Evolutionary conservation across 2,888 invertebrate genomes (phyloP), one percentile per base, ranked within the genome.

Genomic region (Ophraella communa): DNA sequence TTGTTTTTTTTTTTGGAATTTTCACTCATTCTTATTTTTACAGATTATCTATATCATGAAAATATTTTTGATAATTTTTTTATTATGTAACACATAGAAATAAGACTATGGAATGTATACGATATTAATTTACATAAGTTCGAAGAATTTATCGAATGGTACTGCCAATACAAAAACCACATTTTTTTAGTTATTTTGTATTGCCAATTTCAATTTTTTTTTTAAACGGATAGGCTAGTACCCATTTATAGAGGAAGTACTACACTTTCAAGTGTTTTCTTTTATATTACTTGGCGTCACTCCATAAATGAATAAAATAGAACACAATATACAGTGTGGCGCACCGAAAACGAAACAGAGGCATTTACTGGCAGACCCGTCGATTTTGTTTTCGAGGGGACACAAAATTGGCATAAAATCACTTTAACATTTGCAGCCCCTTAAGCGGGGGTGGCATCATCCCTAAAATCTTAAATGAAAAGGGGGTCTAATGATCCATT

Each of bases 1-100:
- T 30, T 30, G 7, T 30, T 30, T 2, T 10, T 7, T 27, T 27
- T 35, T 73, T 71, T 70, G 70, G 69, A 67, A 14, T 66, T 69
- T 68, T 73, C 75, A 76, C 78, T 76, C 77, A 77, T 77, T 73
- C 77, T 67, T 74, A 71, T 73, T 72, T 71, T 70, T 75, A 75
- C 73, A 75, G 70, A 73, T 60, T 72, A 75, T 78, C 77, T 77
- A 76, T 78, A 80, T 82, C 80, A 79, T 81, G 80, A 82, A 82
- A 82, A 82, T 82, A 81, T 81, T 78, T 79, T 74, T 78, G 75
- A 77, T 79, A 78, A 77, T 76, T 77, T 74, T 76, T 73, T 75
- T 72, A 76, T 74, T 74, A 65, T 73, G 76, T 77, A 80, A 78
- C 79, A 80, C 79, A 80, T 76, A 76, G 73, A 80, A 80, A 80